A percentile compares a stretch with the other conserved stretches of the same genome.
These are phyloP conservation scores for Sebastes variabilis DNA, from an alignment of 2,797 vertebrate genomes.

Conservation along the genomic window DNA sequence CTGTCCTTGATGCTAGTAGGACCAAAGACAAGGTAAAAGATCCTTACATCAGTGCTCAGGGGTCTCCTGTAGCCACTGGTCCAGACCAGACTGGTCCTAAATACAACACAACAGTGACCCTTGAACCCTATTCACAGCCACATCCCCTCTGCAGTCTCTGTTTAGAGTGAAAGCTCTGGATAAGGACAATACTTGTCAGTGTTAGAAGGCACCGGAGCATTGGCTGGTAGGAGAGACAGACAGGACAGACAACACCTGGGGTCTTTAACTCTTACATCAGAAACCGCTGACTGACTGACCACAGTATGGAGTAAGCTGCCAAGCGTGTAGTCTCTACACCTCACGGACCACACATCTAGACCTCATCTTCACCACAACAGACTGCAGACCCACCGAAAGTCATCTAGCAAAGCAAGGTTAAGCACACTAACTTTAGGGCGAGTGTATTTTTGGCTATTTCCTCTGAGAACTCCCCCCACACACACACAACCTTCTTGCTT, in stretches of 20 bases:
- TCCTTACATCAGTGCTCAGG: constrained; percentile 50
- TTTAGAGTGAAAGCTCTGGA: constrained; percentile 78
- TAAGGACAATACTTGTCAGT: constrained; percentile 84
- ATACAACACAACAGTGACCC: constrained; percentile 55
- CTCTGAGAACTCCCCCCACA: constrained; percentile 64
- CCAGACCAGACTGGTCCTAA: constrained; percentile 35
- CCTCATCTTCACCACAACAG: constrained; percentile 65
- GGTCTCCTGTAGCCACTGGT: constrained; percentile 48
- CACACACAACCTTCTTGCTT: constrained; percentile 54
- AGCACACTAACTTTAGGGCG: constrained; percentile 55
- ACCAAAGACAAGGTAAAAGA: constrained; percentile 44
- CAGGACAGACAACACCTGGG: constrained; percentile 77
- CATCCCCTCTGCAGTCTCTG: constrained; percentile 65
- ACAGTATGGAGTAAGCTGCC: constrained; percentile 74
- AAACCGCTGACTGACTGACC: constrained; percentile 70
- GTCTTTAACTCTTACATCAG: constrained; percentile 72
- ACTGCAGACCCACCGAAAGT: constrained; percentile 69
- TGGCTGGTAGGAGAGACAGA: constrained; percentile 81
- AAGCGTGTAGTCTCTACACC: constrained; percentile 66
- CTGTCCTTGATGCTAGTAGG: constrained; percentile 29
- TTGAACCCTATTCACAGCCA: constrained; percentile 59
- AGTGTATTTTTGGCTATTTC: constrained; percentile 80
- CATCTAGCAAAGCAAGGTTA: constrained; percentile 66
- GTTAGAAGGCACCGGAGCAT: constrained; percentile 84
- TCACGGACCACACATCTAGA: constrained; percentile 67